Conservation (phyloP, 2,797 vertebrate species). For the Sternotherus odoratus region DNA sequence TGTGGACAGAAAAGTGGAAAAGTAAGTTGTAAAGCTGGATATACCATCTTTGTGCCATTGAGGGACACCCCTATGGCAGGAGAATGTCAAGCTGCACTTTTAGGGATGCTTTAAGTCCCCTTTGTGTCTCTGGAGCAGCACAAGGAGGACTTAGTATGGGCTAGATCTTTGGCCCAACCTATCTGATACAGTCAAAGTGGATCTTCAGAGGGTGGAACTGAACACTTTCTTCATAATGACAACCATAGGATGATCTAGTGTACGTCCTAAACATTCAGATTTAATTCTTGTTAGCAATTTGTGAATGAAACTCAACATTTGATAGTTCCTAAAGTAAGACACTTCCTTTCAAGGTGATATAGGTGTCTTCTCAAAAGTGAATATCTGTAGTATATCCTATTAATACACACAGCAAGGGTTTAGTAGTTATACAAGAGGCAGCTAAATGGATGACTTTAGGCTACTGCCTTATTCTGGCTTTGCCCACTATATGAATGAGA, state of each 20-base stretch:
- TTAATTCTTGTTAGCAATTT: neutral
- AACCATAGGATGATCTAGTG: neutral
- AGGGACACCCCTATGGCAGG: neutral
- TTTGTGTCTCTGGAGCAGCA: neutral
- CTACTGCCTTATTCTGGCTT: neutral
- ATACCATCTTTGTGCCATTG: neutral
- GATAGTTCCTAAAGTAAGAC: neutral
- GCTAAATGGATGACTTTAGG: neutral
- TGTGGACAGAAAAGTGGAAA: neutral
- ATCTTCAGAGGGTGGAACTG: neutral
- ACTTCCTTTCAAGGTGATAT: neutral
- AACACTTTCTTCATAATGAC: neutral
- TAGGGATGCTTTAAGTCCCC: neutral
- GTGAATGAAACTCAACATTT: neutral
- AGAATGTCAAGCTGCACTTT: neutral
- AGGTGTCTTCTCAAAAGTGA: neutral
- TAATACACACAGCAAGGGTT: neutral
- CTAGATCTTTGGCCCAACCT: neutral
- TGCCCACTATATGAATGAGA: neutral
- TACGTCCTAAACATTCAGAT: neutral
- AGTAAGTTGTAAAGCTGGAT: neutral
- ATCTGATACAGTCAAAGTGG: neutral
- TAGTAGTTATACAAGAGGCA: neutral
- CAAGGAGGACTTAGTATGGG: neutral
- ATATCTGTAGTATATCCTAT: neutral